phyloP scores from a whole-genome alignment of 35 echinoderm and acorn worm species.

The Apostichopus parvimensis region DNA sequence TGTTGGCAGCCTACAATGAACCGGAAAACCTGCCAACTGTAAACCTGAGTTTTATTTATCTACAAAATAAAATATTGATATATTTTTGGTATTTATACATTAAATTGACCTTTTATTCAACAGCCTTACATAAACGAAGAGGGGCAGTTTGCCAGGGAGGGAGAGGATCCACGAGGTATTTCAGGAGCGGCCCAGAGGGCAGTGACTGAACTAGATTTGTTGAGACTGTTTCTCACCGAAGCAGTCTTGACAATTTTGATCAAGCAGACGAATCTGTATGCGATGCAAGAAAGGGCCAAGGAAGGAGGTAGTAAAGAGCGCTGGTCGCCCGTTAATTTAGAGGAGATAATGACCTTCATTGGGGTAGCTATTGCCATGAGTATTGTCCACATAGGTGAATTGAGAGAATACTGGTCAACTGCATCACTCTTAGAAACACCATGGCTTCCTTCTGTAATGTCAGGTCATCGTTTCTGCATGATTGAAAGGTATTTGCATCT shows the following conservation, averaged over 20 bases:
- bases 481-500: background rate
- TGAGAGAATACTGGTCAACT: conserved; percentile 15
- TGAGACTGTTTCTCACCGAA: conserved; percentile 6
- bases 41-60: no score
- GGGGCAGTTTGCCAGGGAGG: no score
- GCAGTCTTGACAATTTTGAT: conserved; percentile 6
- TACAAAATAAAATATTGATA: no score
- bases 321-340: background rate
- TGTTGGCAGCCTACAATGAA: no score
- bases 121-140: no score
- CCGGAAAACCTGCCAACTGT: no score
- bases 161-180: no score
- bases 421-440: background rate
- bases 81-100: no score
- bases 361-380: no score
- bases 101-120: no score
- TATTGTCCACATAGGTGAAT: background rate
- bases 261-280: conserved; percentile 27
- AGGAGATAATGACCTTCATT: background rate
- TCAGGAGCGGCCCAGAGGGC: background rate
- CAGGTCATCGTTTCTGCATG: background rate
- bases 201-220: background rate
- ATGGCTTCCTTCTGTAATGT: background rate
- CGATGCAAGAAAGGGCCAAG: background rate
- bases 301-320: background rate